Percentiles rank a stretch among this genome's conserved stretches.
These are phyloP conservation scores for Gortyna flavago DNA, from an alignment of 2,888 invertebrate genomes.

Conservation along the genomic window DNA sequence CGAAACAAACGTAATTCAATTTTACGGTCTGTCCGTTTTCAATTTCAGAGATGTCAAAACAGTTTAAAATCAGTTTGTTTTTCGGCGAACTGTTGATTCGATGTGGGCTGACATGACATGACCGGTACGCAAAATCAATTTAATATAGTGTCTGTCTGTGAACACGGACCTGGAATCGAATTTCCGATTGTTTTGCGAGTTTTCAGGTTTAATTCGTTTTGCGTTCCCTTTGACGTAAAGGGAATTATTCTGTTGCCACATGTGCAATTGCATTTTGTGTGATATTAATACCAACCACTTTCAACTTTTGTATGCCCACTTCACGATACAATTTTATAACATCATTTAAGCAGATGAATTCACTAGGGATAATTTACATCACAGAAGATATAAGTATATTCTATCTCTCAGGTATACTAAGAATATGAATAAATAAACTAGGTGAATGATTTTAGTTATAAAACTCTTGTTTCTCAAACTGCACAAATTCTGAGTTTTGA, in stretches of 20 bases:
- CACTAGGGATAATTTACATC: not conserved
- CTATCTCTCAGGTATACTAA: no score
- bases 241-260: no score
- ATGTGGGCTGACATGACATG: not conserved
- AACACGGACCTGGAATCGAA: not conserved
- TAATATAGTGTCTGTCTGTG: not conserved
- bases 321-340: not conserved
- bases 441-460: not conserved
- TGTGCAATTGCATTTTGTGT: not conserved
- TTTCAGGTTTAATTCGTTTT: not conserved
- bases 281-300: not conserved
- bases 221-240: not conserved
- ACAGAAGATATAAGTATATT: not conserved
- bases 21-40: not conserved
- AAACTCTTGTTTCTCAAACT: not conserved
- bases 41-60: not conserved
- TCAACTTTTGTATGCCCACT: not conserved
- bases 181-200: not conserved
- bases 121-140: not conserved
- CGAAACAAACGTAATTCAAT: not conserved
- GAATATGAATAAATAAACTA: not conserved
- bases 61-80: constrained; percentile 1
- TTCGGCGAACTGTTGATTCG: not conserved
- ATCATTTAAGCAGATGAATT: no score
- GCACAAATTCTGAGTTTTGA: not conserved